Base-by-base conservation (phyloP, 30 jellyfish, hydroid and myxozoan species). In the Aurelia sp. region DNA sequence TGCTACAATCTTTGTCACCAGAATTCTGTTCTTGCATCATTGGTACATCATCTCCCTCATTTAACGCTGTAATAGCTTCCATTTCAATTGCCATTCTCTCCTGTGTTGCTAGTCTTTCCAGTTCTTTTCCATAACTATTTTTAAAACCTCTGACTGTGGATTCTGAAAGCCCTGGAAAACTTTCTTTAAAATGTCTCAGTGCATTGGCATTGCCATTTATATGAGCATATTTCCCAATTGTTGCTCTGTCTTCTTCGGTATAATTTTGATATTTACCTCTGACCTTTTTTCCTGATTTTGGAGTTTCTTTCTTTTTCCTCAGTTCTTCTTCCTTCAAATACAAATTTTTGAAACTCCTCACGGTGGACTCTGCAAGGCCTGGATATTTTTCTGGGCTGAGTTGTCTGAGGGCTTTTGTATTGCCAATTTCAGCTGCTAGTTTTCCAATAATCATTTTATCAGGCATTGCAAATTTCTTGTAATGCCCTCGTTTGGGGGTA, bases 91-190 rank as follows among this genome's bases (percentile, higher is more conserved):
- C 35, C 40, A 63, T 63, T 63, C 22, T 16, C 80, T 24, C 80
- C 6, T 15, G 55, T 16, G 61, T 74, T 4, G 40, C 67, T 15
- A 44, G 16, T 19, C 60, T 81, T 4, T 27, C 83, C 22, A 81
- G 74, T 67, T 81, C 83, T 27, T 48, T 53, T n/a, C 53, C 53
- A 66, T 71, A 85, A 24, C 24, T 63, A n/a, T 85, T 72, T 62
- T 63, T 85, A 85, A 86, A 86, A 0, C 88, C 88, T 58, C 96
- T 64, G 50, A 76, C 82, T 51, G 96, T 86, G 44, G 89, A 72
- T 48, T 86, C 96, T 12, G 87, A 72, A 19, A 86, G 71, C 8
- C 82, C 81, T 8, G 96, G 96, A 60, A 69, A 76, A 8, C 38
- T 51, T 3, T 67, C 85, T 66, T 74, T 76, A 57, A 74, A 86